phyloP scores from a whole-genome alignment of 2,113 vertebrate species.

The Toxostoma redivivum region DNA sequence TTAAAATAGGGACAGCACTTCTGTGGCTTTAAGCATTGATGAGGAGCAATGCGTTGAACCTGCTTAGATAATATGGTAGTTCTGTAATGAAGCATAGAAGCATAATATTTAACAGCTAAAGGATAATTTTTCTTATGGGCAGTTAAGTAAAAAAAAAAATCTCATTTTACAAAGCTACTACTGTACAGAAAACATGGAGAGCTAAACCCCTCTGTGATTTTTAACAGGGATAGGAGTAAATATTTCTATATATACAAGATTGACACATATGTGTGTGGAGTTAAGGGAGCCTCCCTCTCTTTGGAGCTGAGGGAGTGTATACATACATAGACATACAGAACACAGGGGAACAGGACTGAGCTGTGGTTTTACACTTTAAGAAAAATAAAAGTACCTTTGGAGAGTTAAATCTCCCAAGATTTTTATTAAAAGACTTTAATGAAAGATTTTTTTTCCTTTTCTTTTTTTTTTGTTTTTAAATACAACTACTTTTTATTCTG shows the following conservation, averaged over 20 bases:
- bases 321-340: not conserved
- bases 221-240: not conserved
- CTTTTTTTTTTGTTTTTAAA: not conserved
- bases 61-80: not conserved
- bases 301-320: not conserved
- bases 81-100: not conserved
- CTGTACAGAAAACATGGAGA: not conserved
- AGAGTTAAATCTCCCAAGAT: not conserved
- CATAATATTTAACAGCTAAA: not conserved
- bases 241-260: not conserved
- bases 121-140: not conserved
- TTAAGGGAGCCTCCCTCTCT: not conserved
- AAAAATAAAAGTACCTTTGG: not conserved
- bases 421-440: not conserved
- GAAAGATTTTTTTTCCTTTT: too few species aligned
- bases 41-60: not conserved
- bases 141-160: not conserved
- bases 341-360: not conserved
- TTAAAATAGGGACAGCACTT: not conserved
- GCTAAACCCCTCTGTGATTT: not conserved
- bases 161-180: not conserved
- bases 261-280: fast-evolving
- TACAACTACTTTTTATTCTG: not conserved
- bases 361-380: not conserved
- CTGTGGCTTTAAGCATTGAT: not conserved